These are phyloP conservation scores for Zonitis immaculata DNA, from an alignment of 2,888 invertebrate genomes.

Conservation along the genomic window DNA sequence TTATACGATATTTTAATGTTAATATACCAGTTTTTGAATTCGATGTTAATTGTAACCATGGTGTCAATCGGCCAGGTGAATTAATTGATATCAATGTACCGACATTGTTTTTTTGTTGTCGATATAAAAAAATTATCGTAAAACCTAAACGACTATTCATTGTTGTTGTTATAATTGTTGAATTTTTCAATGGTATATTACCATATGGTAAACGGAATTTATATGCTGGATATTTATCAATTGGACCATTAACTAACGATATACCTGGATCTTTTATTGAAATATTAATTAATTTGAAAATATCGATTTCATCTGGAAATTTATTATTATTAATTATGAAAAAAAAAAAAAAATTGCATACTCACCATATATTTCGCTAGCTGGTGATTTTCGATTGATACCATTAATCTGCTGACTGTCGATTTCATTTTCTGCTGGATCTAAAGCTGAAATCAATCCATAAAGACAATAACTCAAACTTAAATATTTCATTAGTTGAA, in stretches of 20 bases:
- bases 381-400: conserved; percentile 41
- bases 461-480: conserved; percentile 24
- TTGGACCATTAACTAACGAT: conserved; percentile 47
- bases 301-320: conserved; percentile 45
- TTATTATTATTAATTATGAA: background rate
- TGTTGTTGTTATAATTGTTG: conserved; percentile 41
- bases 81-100: conserved; percentile 47
- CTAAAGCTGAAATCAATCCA: conserved; percentile 24
- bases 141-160: conserved; percentile 44
- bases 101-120: conserved; percentile 48
- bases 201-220: conserved; percentile 48
- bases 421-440: conserved; percentile 40
- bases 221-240: conserved; percentile 46
- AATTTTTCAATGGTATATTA: conserved; percentile 45
- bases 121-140: conserved; percentile 46
- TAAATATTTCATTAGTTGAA: conserved; percentile 21
- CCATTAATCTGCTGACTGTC: conserved; percentile 31
- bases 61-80: conserved; percentile 48
- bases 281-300: conserved; percentile 46
- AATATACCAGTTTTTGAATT: conserved; percentile 47
- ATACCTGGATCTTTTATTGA: conserved; percentile 48
- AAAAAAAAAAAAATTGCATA: background rate
- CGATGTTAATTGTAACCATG: conserved; percentile 48
- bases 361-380: conserved; percentile 41
- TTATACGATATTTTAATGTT: conserved; percentile 44